Evolutionary conservation across 2,113 vertebrate species (phyloP).

Genomic region (Lophochroa leadbeateri): DNA sequence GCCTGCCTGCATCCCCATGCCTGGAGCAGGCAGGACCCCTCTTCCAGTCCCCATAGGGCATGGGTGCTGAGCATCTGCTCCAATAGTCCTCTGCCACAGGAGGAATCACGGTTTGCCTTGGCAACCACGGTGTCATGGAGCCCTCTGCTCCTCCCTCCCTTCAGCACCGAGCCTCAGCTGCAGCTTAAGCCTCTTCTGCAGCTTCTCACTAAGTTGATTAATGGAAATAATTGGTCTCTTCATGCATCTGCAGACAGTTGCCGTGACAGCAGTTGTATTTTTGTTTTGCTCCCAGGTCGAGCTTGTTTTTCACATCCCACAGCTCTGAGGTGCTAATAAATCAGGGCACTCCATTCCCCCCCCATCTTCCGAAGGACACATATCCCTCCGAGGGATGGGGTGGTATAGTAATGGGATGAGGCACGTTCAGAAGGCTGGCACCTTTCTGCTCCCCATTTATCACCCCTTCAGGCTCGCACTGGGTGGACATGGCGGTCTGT

Average conservation of each 20-base stretch:
- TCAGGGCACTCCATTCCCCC: background rate
- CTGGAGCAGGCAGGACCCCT: background rate
- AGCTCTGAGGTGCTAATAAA: background rate
- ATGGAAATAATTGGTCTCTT: slow-evolving; percentile 66
- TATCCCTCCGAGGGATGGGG: background rate
- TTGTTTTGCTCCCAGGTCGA: slow-evolving; percentile 42
- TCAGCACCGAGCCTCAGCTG: background rate
- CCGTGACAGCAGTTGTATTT: slow-evolving; percentile 60
- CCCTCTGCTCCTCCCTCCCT: background rate
- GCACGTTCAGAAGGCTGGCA: background rate
- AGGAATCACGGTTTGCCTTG: background rate
- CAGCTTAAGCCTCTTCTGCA: slow-evolving; percentile 13
- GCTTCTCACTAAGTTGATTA: slow-evolving; percentile 51
- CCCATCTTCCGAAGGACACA: rapidly evolving
- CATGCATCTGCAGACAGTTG: slow-evolving; percentile 53
- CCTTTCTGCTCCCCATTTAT: background rate
- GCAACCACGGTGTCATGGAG: background rate
- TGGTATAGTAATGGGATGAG: background rate
- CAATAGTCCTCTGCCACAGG: background rate
- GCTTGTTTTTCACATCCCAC: slow-evolving; percentile 45
- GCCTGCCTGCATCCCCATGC: background rate
- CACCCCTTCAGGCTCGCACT: rapidly evolving
- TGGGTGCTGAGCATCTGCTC: background rate
- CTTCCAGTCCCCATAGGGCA: background rate
- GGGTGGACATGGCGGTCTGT: rapidly evolving